Evolutionary conservation across 2,888 invertebrate genomes (phyloP).

Genomic region (Dendrolimus pini): DNA sequence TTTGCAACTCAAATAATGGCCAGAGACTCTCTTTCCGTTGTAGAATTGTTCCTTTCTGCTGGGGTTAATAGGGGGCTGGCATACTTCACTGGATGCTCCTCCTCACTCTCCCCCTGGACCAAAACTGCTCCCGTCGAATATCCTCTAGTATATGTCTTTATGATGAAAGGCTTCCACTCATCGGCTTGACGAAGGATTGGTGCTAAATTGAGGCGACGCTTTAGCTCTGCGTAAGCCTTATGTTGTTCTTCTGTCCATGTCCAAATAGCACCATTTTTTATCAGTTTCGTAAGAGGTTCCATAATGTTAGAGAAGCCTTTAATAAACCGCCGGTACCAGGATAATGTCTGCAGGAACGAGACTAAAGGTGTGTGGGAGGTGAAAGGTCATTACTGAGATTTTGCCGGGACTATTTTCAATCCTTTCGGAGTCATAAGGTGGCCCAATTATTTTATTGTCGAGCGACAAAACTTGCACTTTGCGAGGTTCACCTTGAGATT

Average conservation of each 20-base stretch:
- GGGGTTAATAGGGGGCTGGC: constrained; percentile 6
- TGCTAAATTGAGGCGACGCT: constrained; percentile 4
- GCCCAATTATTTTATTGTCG: constrained; percentile 13
- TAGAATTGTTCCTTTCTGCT: neutral
- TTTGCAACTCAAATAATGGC: constrained; percentile 11
- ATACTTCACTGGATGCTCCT: constrained; percentile 18
- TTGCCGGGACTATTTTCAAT: constrained; percentile 10
- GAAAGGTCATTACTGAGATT: too few species aligned
- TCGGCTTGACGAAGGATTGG: constrained; percentile 20
- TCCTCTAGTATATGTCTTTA: constrained; percentile 20
- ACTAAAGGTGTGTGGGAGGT: too few species aligned
- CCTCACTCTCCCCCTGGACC: constrained; percentile 14
- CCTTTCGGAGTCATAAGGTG: constrained; percentile 13
- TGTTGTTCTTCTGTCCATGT: constrained; percentile 5
- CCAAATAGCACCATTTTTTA: constrained; percentile 6
- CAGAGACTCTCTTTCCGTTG: neutral
- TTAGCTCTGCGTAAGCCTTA: neutral
- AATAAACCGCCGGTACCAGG: constrained; percentile 22
- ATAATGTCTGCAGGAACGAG: constrained; percentile 15
- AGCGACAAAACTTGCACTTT: constrained; percentile 6
- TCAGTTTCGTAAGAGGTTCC: constrained; percentile 4
- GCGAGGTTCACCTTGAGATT: constrained; percentile 6
- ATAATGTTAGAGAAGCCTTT: constrained; percentile 4
- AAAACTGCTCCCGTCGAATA: constrained; percentile 15
- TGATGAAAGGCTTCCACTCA: constrained; percentile 12